These are phyloP conservation scores for Mamestra configurata DNA, from an alignment of 1,140 invertebrate genomes.

Conservation along the genomic window DNA sequence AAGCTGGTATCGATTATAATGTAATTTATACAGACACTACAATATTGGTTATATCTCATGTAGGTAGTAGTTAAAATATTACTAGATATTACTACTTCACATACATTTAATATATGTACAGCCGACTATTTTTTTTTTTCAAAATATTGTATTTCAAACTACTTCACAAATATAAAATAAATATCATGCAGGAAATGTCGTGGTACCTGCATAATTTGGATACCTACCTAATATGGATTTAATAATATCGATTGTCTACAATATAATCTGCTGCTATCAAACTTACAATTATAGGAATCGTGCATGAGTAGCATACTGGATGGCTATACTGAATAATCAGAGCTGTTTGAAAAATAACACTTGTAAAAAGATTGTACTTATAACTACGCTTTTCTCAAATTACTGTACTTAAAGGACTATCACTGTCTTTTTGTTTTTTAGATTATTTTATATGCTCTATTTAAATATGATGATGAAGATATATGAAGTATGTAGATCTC, in stretches of 20 bases:
- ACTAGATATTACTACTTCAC: not conserved
- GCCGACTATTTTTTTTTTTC: not conserved
- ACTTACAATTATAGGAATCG: not conserved
- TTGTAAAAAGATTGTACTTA: not conserved
- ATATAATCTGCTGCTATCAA: not conserved
- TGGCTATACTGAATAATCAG: not conserved
- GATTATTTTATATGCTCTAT: conserved; percentile 6
- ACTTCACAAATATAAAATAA: not conserved
- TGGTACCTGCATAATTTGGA: not conserved
- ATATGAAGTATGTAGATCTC: not conserved
- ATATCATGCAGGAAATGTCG: not conserved
- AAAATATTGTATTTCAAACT: not conserved
- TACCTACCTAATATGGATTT: not conserved
- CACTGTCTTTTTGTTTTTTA: conserved; percentile 3
- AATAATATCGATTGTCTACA: not conserved
- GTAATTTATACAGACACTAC: not conserved
- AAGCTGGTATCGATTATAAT: conserved; percentile 15
- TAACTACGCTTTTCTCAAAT: not conserved
- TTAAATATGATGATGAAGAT: not conserved
- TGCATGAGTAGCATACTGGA: not conserved
- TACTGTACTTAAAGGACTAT: not conserved
- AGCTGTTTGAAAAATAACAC: not conserved
- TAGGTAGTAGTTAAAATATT: not conserved
- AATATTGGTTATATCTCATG: not conserved
- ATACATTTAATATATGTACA: no score